Evolutionary conservation across 2,888 invertebrate genomes (phyloP).

Genomic region (Drosophila mayaguana): DNA sequence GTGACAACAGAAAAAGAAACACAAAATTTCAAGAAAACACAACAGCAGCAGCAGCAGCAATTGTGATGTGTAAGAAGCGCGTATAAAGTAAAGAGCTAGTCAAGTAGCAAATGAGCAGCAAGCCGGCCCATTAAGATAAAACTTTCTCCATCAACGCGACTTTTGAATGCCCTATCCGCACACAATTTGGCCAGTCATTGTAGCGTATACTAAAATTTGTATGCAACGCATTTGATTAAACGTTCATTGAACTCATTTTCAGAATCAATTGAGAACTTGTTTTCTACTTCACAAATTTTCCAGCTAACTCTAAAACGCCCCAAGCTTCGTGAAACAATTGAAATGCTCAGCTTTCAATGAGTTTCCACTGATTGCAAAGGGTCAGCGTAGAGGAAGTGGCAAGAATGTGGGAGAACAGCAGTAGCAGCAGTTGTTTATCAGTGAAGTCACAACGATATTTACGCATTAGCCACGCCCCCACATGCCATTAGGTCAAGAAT

Average conservation of each 20-base stretch:
- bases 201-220: not conserved
- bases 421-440: conserved; percentile 33
- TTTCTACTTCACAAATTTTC: conserved; percentile 1
- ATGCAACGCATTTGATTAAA: not conserved
- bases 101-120: conserved; percentile 26
- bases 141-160: conserved; percentile 19
- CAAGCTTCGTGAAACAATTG: conserved; percentile 5
- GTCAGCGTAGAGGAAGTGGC: not conserved
- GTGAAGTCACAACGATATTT: not conserved
- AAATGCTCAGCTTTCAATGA: conserved; percentile 2
- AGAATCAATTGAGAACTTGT: conserved; percentile 9
- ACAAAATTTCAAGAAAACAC: conserved; percentile 3
- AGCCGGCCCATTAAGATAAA: conserved; percentile 36
- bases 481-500: conserved; percentile 25
- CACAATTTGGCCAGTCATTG: not conserved
- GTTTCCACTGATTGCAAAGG: conserved; percentile 5
- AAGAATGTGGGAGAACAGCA: conserved; percentile 15
- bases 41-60: not conserved
- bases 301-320: not conserved
- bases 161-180: conserved; percentile 13
- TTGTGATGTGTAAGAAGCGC: conserved; percentile 33
- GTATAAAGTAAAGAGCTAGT: conserved; percentile 43
- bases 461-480: conserved; percentile 20
- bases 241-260: conserved; percentile 15
- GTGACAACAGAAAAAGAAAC: conserved; percentile 38